Base-by-base conservation (phyloP, 2,113 vertebrate genomes). In the Dipodomys stephensi region DNA sequence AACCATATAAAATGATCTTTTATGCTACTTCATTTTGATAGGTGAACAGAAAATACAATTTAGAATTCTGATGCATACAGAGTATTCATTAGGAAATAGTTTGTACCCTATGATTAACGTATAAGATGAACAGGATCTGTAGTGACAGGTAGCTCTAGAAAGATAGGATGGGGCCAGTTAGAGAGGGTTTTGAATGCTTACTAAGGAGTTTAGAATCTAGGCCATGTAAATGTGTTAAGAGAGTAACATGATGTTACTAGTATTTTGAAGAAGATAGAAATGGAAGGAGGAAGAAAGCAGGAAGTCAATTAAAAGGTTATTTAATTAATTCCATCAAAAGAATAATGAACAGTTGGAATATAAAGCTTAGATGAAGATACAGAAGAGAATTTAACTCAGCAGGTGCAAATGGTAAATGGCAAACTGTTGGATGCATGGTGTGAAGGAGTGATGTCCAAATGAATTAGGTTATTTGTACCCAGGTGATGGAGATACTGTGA, bases 201-300 rank as follows among this genome's bases (percentile, higher is more conserved):
- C 79, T 78, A 44, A 85, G 69, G 44, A 82, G 67, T 69, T 92
- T 90, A 92, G 44, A 83, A 87, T 87, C 67, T 92, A 76, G 71
- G 22, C 6, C 30, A 7, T 83, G 16, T 78, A 82, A 35, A 69
- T 74, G 25, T 7, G 64, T 94, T 87, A 76, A 83, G 65, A 1
- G 8, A 64, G 60, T 83, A 15, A 69, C 28, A n/a, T 69, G 57
- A 69, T 79, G 85, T 85, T 81, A 77, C 71, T 79, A 87, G 20
- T 91, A 44, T 91, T 96, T 95, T 92, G 76, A 88, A 22, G 80
- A 88, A 91, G 19, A 32, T 27, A 88, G 49, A 96, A 93, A 32
- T 95, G n/a, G 62, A 93, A 92, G 74, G 62, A 84, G 65, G 74
- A 69, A 62, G n/a, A 93, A 90, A 57, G 65, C 71, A 83, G 57